Evolutionary conservation across 2,113 vertebrate species (phyloP).

Genomic region (Ia io): DNA sequence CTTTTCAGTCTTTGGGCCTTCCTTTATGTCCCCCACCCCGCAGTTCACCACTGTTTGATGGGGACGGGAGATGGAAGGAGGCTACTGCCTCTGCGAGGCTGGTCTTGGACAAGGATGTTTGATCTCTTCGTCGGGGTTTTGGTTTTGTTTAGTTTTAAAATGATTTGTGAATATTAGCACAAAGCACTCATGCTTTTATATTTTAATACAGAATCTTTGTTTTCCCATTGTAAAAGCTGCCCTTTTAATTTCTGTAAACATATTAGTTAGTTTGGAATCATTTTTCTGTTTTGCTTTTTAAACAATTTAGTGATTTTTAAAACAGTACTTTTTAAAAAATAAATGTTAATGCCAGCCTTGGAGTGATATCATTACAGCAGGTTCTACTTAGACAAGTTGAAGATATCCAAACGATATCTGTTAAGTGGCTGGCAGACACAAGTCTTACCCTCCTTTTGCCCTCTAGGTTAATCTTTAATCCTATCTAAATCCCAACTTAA

Average conservation of each 20-base stretch:
- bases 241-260: conserved; percentile 14
- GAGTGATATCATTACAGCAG: background rate
- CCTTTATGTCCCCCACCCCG: fast-evolving
- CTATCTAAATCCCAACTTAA: conserved; percentile 71
- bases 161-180: background rate
- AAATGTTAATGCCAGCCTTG: background rate
- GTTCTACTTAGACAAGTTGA: background rate
- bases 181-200: background rate
- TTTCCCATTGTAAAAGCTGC: background rate
- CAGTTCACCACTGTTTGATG: fast-evolving
- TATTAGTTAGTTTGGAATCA: background rate
- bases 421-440: background rate
- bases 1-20: background rate
- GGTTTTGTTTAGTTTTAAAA: background rate
- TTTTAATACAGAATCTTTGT: background rate
- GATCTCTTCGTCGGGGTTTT: background rate
- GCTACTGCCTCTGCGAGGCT: background rate
- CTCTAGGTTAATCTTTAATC: conserved; percentile 81
- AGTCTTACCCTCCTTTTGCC: conserved; percentile 77
- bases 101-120: background rate
- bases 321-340: background rate
- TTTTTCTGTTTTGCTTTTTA: conserved; percentile 33
- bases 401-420: background rate
- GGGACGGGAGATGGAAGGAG: fast-evolving
- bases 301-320: background rate